A percentile compares a stretch with the other conserved stretches of the same genome.
Conservation (phyloP, 1,140 invertebrate species). For the Drosophila insularis region DNA sequence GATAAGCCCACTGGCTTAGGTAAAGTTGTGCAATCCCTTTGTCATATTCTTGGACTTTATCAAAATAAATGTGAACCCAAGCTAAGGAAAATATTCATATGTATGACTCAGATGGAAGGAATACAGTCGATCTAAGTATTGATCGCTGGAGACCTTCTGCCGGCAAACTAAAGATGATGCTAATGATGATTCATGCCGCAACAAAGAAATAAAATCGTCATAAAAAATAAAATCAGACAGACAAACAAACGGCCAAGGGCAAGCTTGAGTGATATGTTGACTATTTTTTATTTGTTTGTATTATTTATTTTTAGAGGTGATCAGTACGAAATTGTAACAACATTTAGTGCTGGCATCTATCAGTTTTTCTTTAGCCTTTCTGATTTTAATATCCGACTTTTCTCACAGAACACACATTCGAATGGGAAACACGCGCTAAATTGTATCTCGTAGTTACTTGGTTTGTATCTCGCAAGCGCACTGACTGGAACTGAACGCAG, state of each 20-base stretch:
- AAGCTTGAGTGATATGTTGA: constrained; percentile 25
- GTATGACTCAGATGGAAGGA: constrained; percentile 36
- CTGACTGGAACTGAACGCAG: constrained; percentile 65
- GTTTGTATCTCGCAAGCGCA: constrained; percentile 52
- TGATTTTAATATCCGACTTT: constrained; percentile 18
- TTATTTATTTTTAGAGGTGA: constrained; percentile 66
- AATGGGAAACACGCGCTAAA: constrained; percentile 27
- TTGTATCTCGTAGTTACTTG: constrained; percentile 54
- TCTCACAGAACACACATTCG: constrained; percentile 37
- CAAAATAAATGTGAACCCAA: not conserved
- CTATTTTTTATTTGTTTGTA: constrained; percentile 29
- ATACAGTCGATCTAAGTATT: constrained; percentile 49
- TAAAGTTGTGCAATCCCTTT: not conserved
- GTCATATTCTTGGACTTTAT: constrained; percentile 4
- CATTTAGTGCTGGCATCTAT: constrained; percentile 8
- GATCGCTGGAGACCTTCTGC: constrained; percentile 37
- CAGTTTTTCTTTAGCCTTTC: constrained; percentile 19
- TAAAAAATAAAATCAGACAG: constrained; percentile 21
- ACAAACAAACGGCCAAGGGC: constrained; percentile 33
- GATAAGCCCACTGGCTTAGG: not conserved
- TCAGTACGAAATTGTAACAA: constrained; percentile 30
- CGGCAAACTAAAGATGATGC: constrained; percentile 35
- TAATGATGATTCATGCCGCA: constrained; percentile 34
- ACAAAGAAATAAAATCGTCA: constrained; percentile 8
- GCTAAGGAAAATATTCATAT: not conserved